phyloP scores from a whole-genome alignment of 1,140 invertebrate genomes.

The Drosophila aff. region DNA sequence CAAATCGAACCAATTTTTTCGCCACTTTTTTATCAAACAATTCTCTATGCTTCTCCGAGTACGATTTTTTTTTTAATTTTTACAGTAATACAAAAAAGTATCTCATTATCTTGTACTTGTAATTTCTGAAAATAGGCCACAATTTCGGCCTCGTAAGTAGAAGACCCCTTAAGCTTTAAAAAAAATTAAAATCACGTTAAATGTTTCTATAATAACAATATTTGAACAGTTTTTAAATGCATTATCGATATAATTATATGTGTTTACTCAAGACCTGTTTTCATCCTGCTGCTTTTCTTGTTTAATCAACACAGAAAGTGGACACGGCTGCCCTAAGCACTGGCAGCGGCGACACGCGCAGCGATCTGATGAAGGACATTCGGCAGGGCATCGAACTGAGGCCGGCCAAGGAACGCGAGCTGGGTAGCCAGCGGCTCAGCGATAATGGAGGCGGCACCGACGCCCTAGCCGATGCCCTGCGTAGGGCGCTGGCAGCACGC shows the following conservation, averaged over 20 bases:
- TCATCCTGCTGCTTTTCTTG: background rate
- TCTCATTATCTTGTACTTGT: too few relatives aligned
- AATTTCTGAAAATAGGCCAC: too few relatives aligned
- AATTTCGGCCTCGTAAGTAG: too few relatives aligned
- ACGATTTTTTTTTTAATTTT: too few relatives aligned
- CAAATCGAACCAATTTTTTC: too few relatives aligned
- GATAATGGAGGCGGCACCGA: slow-evolving; percentile 70
- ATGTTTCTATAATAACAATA: too few relatives aligned
- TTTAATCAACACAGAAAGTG: slow-evolving; percentile 86
- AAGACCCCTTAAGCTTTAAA: too few relatives aligned
- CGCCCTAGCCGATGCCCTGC: slow-evolving; percentile 79
- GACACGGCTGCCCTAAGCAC: slow-evolving; percentile 85
- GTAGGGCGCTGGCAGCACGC: slow-evolving; percentile 72
- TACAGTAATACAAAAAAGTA: too few relatives aligned
- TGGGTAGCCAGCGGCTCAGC: slow-evolving; percentile 65
- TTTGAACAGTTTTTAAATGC: too few relatives aligned
- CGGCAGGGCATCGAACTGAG: slow-evolving; percentile 91
- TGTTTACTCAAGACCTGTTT: background rate
- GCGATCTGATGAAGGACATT: slow-evolving; percentile 92
- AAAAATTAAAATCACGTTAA: too few relatives aligned
- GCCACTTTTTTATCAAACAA: too few relatives aligned
- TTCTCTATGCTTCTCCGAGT: too few relatives aligned
- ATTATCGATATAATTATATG: background rate
- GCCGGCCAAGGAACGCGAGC: slow-evolving; percentile 85
- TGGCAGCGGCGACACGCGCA: slow-evolving; percentile 86